Conservation (phyloP, 2,888 invertebrate genomes). For the Acanthococcus lagerstroemiae region DNA sequence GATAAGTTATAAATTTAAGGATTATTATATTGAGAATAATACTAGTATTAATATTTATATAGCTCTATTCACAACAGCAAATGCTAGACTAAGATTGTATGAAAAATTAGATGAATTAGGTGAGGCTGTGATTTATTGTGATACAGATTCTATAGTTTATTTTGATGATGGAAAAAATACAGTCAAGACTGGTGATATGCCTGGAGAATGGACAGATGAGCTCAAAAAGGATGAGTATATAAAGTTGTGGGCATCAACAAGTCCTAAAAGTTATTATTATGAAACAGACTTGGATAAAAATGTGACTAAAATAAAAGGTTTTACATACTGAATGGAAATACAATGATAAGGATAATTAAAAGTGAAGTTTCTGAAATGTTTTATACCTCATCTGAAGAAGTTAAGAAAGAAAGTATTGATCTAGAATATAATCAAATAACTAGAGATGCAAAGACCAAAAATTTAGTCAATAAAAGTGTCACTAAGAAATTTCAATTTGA, state of each 20-base stretch:
- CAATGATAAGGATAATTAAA: slow-evolving; percentile 10
- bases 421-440: slow-evolving; percentile 4
- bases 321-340: slow-evolving; percentile 13
- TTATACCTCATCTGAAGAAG: neutral
- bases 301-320: no score
- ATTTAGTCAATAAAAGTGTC: slow-evolving; percentile 15
- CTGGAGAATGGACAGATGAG: no score
- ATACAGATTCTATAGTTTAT: slow-evolving; percentile 15
- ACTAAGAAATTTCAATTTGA: slow-evolving; percentile 17
- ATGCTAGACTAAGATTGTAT: no score
- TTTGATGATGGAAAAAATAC: slow-evolving; percentile 3
- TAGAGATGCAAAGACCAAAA: slow-evolving; percentile 10
- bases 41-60: no score
- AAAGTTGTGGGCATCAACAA: slow-evolving; percentile 21
- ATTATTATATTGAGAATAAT: no score
- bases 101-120: no score
- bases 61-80: no score
- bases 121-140: no score
- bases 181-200: slow-evolving; percentile 28
- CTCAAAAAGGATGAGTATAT: slow-evolving; percentile 25
- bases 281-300: no score
- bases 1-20: no score
- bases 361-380: slow-evolving; percentile 11
- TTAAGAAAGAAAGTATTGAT: neutral
- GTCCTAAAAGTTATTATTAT: no score